Percentiles rank a stretch among this genome's conserved stretches.
These are phyloP conservation scores for Clunio marinus DNA, from an alignment of 2,888 invertebrate species.

Conservation along the genomic window DNA sequence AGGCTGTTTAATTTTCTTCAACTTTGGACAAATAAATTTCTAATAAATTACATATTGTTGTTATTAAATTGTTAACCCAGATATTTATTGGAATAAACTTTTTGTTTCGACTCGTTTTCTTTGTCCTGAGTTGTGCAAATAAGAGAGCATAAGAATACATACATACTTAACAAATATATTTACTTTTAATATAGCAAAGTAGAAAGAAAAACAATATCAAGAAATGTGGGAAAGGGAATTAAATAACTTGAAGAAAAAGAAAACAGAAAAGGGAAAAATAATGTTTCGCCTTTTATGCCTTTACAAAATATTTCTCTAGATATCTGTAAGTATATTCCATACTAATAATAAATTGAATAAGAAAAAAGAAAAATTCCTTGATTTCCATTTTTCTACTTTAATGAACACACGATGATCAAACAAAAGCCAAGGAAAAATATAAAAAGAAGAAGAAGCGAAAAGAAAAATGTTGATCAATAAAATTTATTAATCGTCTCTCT, in stretches of 20 bases:
- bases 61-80: constrained; percentile 39
- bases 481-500: constrained; percentile 29
- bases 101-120: background rate
- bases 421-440: background rate
- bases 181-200: constrained; percentile 20
- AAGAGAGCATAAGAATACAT: background rate
- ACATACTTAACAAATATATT: background rate
- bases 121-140: background rate
- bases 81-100: constrained; percentile 21
- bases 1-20: constrained; percentile 38
- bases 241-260: background rate
- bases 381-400: constrained; percentile 26
- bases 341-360: background rate
- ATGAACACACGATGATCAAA: constrained; percentile 35
- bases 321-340: too few species aligned
- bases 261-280: background rate
- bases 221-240: background rate
- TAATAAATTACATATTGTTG: constrained; percentile 38
- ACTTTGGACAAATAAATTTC: constrained; percentile 30
- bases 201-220: constrained; percentile 7
- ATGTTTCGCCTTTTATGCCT: background rate
- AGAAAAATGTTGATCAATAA: constrained; percentile 27
- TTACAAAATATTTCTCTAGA: background rate
- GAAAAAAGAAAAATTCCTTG: constrained; percentile 18
- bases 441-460: too few species aligned